Percentiles rank a stretch among this genome's conserved stretches.
Evolutionary conservation across 35 echinoderm and acorn worm species (phyloP).

Genomic region (Patiria miniata): DNA sequence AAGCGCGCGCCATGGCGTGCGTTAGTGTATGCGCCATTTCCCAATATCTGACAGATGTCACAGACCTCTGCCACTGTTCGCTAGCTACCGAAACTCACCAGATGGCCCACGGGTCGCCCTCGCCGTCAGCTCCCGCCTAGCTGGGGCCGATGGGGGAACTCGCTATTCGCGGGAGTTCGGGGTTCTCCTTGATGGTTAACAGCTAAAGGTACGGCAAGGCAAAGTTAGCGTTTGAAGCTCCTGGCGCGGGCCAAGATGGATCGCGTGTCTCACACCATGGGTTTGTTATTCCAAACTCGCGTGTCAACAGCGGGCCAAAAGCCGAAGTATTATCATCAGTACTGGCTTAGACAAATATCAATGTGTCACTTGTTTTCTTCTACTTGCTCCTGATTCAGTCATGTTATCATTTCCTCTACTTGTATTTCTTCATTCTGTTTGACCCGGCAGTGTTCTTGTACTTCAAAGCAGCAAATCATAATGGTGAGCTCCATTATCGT

Average conservation of each 20-base stretch:
- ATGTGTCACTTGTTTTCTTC: neutral
- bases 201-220: neutral
- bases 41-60: conserved; percentile 9
- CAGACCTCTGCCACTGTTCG: neutral
- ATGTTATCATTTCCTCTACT: no score
- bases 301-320: neutral
- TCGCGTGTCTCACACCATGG: neutral
- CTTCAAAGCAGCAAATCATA: no score
- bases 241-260: neutral
- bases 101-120: conserved; percentile 25
- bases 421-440: no score
- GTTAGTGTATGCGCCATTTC: neutral
- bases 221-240: neutral
- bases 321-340: neutral
- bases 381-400: no score
- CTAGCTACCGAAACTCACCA: conserved; percentile 9
- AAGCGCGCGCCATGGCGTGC: no score
- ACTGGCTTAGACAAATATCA: neutral
- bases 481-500: no score
- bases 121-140: neutral
- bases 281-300: conserved; percentile 20
- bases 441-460: no score
- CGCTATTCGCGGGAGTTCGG: no score
- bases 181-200: conserved; percentile 7
- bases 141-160: neutral